phyloP scores from a whole-genome alignment of 2,113 vertebrate species.

The Hystrix brachyura region DNA sequence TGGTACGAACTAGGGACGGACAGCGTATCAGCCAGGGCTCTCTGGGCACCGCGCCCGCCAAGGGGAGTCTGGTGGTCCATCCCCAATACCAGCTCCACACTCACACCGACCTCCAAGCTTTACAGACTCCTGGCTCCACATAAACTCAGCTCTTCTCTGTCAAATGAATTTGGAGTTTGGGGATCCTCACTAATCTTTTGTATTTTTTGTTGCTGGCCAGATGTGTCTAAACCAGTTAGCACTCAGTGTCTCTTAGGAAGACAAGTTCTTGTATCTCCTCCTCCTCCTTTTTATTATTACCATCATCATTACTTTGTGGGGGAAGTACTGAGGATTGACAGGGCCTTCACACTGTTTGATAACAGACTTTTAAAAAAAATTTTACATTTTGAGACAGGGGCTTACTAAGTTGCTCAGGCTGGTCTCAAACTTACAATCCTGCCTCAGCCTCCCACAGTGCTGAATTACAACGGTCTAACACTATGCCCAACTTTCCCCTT shows the following conservation, averaged over 20 bases:
- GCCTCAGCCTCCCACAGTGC: not conserved
- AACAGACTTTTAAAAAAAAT: not conserved
- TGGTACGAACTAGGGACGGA: not conserved
- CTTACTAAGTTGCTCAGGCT: not conserved
- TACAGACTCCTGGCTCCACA: not conserved
- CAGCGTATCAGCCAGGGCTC: not conserved
- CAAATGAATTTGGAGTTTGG: constrained; percentile 39
- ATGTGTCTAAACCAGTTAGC: not conserved
- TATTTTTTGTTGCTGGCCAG: not conserved
- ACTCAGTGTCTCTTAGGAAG: not conserved
- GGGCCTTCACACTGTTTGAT: not conserved
- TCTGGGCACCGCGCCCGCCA: not conserved
- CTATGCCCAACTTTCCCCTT: not conserved
- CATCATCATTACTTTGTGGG: not conserved
- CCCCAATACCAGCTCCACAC: not conserved
- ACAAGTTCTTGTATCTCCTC: not conserved
- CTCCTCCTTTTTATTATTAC: not conserved
- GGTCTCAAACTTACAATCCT: not conserved
- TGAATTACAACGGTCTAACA: not conserved
- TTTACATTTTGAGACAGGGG: not conserved
- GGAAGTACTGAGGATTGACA: not conserved
- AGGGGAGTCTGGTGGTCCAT: not conserved
- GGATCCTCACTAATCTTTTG: not conserved
- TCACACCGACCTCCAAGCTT: not conserved
- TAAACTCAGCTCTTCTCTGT: not conserved